Percentiles rank a stretch among this genome's conserved stretches.
phyloP scores from a whole-genome alignment of 2,113 vertebrate species.

The Myanophis thanlyinensis region DNA sequence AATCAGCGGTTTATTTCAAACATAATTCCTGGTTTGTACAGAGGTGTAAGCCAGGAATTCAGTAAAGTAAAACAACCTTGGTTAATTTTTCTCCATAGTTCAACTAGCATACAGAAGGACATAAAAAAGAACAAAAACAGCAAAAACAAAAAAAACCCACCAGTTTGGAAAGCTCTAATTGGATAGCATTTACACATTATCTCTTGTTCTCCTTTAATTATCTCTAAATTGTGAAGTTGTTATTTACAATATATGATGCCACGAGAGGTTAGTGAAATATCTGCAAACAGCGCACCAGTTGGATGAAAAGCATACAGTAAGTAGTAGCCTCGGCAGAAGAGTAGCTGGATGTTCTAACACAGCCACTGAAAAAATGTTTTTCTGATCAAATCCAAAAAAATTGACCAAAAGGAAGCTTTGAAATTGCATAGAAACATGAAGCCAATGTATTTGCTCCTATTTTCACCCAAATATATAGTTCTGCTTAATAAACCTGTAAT shows the following conservation, averaged over 20 bases:
- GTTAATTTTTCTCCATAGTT: not conserved
- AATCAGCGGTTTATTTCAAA: not conserved
- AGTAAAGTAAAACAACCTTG: not conserved
- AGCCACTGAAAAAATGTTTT: not conserved
- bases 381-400: not conserved
- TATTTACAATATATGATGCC: not conserved
- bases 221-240: not conserved
- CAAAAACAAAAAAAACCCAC: too few species aligned
- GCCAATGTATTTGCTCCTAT: not conserved
- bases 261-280: not conserved
- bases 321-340: not conserved
- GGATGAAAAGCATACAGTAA: not conserved
- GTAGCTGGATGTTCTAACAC: not conserved
- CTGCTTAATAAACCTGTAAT: too few species aligned
- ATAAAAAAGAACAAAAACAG: not conserved
- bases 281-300: not conserved
- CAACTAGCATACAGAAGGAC: not conserved
- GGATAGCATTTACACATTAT: not conserved
- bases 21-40: not conserved
- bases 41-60: not conserved
- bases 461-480: not conserved
- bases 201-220: not conserved
- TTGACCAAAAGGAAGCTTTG: not conserved
- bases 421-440: not conserved
- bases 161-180: not conserved